phyloP scores from a whole-genome alignment of 2,888 invertebrate species.

The Metalampra italica region DNA sequence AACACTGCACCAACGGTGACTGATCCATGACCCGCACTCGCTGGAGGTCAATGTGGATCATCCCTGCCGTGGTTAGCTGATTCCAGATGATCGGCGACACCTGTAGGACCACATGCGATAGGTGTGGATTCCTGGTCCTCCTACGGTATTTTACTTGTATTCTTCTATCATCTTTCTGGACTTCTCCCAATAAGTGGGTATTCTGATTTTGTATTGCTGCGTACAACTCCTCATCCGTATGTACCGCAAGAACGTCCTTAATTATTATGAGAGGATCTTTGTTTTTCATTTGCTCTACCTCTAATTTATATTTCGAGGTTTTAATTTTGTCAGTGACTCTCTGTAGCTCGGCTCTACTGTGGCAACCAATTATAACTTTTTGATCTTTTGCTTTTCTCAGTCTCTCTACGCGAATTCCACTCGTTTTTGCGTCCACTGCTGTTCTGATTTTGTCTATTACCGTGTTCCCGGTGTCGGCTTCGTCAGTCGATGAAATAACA shows the following conservation, averaged over 20 bases:
- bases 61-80: neutral
- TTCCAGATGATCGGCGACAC: neutral
- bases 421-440: conserved; percentile 1
- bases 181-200: too few species aligned
- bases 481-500: neutral
- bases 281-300: neutral
- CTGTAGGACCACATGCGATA: neutral
- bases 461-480: neutral
- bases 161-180: too few species aligned
- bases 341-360: neutral
- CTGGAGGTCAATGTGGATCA: conserved; percentile 13
- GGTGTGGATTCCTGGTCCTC: neutral
- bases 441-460: neutral
- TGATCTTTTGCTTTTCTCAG: conserved; percentile 1
- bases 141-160: too few species aligned
- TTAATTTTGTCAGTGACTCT: neutral
- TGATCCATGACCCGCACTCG: conserved; percentile 10
- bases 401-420: neutral
- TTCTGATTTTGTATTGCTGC: too few species aligned
- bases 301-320: neutral
- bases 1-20: conserved; percentile 13
- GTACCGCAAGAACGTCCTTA: neutral
- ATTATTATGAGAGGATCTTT: neutral
- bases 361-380: conserved; percentile 1
- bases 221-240: neutral